phyloP scores from a whole-genome alignment of 2,888 invertebrate species.

The Miltochrista miniata region DNA sequence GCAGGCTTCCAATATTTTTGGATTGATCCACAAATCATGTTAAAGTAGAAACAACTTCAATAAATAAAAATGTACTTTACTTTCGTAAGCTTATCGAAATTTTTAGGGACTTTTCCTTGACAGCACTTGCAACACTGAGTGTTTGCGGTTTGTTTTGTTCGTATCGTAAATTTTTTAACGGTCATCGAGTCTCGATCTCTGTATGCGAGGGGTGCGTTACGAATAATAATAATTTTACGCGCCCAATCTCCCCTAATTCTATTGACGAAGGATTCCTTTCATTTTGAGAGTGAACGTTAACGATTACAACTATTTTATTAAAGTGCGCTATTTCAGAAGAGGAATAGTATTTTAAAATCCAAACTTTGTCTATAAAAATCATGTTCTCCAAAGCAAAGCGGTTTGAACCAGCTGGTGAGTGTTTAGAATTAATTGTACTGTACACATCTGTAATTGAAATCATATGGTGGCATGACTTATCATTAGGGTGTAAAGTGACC shows the following conservation, averaged over 20 bases:
- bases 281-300: constrained; percentile 15
- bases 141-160: constrained; percentile 37
- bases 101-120: too few species aligned
- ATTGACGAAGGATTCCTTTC: constrained; percentile 5
- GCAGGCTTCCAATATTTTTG: too few species aligned
- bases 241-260: constrained; percentile 32
- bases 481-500: too few species aligned
- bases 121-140: constrained; percentile 30
- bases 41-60: too few species aligned
- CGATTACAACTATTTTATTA: constrained; percentile 9
- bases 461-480: too few species aligned
- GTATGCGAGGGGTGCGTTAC: constrained; percentile 4
- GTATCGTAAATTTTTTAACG: constrained; percentile 30
- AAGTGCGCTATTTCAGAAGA: not conserved
- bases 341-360: not conserved
- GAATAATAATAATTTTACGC: constrained; percentile 37
- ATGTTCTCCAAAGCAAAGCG: constrained; percentile 80
- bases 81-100: too few species aligned
- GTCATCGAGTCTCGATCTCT: constrained; percentile 24
- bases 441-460: too few species aligned
- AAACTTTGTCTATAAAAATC: constrained; percentile 19
- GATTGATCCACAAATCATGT: too few species aligned
- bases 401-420: constrained; percentile 70
- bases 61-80: too few species aligned
- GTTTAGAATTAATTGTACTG: not conserved